These are phyloP conservation scores for Tetramorium alpestre DNA, from an alignment of 1,140 invertebrate species.

Conservation along the genomic window DNA sequence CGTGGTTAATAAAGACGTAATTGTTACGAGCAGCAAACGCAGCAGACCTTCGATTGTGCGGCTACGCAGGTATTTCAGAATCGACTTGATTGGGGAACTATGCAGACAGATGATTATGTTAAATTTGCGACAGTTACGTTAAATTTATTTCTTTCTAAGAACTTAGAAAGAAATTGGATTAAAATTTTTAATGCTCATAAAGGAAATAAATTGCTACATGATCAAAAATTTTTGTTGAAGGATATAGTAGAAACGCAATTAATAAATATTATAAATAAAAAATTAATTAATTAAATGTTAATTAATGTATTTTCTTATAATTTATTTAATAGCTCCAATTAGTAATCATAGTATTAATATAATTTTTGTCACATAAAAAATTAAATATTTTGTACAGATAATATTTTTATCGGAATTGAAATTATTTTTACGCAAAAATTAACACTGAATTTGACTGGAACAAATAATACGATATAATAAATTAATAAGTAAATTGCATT, in stretches of 20 bases:
- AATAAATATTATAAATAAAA: not conserved
- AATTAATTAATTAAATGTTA: not conserved
- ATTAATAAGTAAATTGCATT: not conserved
- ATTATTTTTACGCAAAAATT: not conserved
- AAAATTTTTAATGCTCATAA: not conserved
- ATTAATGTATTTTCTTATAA: not conserved
- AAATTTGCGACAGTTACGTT: not conserved
- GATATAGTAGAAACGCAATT: not conserved
- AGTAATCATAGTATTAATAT: not conserved
- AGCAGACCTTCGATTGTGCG: constrained; percentile 1
- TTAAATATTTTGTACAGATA: not conserved
- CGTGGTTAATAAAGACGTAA: constrained; percentile 66
- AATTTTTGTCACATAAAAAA: not conserved
- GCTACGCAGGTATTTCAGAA: not conserved
- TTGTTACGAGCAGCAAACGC: constrained; percentile 26
- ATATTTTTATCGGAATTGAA: not conserved
- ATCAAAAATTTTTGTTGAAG: not conserved
- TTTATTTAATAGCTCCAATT: not conserved
- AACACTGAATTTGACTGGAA: not conserved
- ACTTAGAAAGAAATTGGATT: not conserved
- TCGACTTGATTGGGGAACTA: not conserved
- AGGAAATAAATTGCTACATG: not conserved
- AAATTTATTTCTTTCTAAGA: not conserved
- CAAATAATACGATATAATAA: not conserved
- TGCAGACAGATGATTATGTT: not conserved